Evolutionary conservation across 2,888 invertebrate species (phyloP).

Genomic region (Paralinhomoeus sp.): DNA sequence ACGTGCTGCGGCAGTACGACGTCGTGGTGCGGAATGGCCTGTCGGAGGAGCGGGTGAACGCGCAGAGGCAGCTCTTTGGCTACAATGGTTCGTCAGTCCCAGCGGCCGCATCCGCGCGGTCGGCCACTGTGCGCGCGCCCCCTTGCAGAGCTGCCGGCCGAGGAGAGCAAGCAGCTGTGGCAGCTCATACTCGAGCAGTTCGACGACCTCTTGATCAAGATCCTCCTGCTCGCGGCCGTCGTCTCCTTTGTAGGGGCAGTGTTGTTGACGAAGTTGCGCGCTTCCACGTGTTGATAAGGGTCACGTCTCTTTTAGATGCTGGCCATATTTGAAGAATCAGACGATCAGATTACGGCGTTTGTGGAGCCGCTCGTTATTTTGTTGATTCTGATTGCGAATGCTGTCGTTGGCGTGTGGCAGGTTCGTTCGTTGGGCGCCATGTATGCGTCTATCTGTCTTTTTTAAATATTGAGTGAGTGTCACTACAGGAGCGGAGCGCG

Average conservation of each 20-base stretch:
- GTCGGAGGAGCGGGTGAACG: constrained; percentile 67
- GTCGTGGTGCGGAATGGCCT: constrained; percentile 71
- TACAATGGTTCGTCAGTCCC: constrained; percentile 89
- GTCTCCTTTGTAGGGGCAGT: constrained; percentile 92
- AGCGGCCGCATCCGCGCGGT: too few species aligned
- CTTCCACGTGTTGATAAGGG: background rate
- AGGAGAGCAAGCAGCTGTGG: constrained; percentile 97
- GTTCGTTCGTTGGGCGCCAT: constrained; percentile 31
- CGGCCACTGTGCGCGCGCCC: too few species aligned
- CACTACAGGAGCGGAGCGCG: constrained; percentile 74
- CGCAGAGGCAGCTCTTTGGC: constrained; percentile 92
- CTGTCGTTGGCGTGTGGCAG: constrained; percentile 99
- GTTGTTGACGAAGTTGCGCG: background rate
- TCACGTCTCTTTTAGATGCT: constrained; percentile 48
- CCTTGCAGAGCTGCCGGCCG: constrained; percentile 95
- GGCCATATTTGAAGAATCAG: constrained; percentile 99
- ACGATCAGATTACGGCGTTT: constrained; percentile 83
- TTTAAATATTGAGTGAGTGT: background rate
- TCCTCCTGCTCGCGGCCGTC: constrained; percentile 96
- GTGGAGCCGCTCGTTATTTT: constrained; percentile 99
- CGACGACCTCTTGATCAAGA: constrained; percentile 98
- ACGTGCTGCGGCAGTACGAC: constrained; percentile 64
- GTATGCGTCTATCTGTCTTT: background rate
- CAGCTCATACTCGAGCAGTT: constrained; percentile 98
- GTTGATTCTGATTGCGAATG: constrained; percentile 98